These are phyloP conservation scores for Holacanthella duospinosa DNA, from an alignment of 2,888 invertebrate genomes.

Conservation along the genomic window DNA sequence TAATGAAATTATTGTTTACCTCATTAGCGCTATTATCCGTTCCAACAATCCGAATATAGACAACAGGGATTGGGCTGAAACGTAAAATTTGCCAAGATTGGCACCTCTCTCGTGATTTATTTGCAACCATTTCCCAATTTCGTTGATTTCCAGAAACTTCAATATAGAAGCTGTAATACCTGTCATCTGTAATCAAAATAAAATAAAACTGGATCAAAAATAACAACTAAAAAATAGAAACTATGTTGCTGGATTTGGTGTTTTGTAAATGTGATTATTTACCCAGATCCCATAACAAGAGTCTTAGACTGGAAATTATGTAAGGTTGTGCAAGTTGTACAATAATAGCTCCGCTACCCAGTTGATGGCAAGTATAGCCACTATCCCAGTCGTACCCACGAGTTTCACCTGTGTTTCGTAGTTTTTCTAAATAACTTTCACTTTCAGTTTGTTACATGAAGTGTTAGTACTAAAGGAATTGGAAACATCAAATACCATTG, in stretches of 20 bases:
- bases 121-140: constrained; percentile 84
- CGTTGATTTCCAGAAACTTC: constrained; percentile 86
- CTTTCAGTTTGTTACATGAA: too few relatives aligned
- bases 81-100: constrained; percentile 88
- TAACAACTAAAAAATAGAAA: too few relatives aligned
- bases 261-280: too few relatives aligned
- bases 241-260: too few relatives aligned
- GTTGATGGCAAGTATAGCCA: constrained; percentile 94
- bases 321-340: constrained; percentile 95
- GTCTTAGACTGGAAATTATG: constrained; percentile 73
- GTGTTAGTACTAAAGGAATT: background rate
- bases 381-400: constrained; percentile 97
- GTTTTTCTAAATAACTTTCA: too few relatives aligned
- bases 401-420: constrained; percentile 57
- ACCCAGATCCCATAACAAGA: constrained; percentile 87
- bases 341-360: constrained; percentile 85
- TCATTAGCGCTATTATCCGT: constrained; percentile 96
- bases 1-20: constrained; percentile 47
- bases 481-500: constrained; percentile 56
- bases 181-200: constrained; percentile 52
- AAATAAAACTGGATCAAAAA: too few relatives aligned
- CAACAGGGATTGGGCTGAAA: constrained; percentile 74
- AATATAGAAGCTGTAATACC: constrained; percentile 90
- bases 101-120: constrained; percentile 74
- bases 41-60: constrained; percentile 89